Percentiles rank a stretch among this genome's conserved stretches.
Evolutionary conservation across 2,797 vertebrate species (phyloP).

Genomic region (Linurgus olivaceus): DNA sequence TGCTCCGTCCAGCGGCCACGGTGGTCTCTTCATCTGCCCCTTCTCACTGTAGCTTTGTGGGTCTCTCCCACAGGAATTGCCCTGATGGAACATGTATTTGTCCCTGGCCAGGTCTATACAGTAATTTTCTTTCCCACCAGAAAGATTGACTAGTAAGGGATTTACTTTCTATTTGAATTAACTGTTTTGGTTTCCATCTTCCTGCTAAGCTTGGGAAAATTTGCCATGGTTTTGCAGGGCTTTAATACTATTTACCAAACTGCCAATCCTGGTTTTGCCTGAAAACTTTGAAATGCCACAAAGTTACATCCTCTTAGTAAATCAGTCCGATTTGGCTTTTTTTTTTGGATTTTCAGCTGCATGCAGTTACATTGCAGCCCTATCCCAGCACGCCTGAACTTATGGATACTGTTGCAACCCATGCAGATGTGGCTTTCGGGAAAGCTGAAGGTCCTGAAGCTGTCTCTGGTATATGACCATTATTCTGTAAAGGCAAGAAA

Average conservation of each 20-base stretch:
- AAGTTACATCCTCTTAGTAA: not conserved
- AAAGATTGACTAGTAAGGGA: not conserved
- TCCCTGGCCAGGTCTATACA: not conserved
- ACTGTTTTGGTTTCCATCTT: not conserved
- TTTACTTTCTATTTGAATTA: not conserved
- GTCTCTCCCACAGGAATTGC: not conserved
- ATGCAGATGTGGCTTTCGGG: not conserved
- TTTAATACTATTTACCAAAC: not conserved
- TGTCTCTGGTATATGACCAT: not conserved
- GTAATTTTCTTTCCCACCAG: conserved; percentile 28
- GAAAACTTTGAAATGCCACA: not conserved
- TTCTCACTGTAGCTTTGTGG: not conserved
- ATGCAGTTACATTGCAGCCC: not conserved
- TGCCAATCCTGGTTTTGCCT: not conserved
- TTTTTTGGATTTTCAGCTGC: not conserved
- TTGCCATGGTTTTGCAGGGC: not conserved
- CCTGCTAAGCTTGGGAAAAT: not conserved
- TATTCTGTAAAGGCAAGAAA: not conserved
- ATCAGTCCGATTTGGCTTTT: not conserved
- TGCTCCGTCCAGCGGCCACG: not conserved
- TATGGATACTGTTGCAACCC: not conserved
- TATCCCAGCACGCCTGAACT: not conserved
- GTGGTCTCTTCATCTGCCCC: not conserved
- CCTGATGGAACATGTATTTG: not conserved
- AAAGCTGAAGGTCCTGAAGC: not conserved